Percentiles rank a stretch among this genome's conserved stretches.
phyloP scores from a whole-genome alignment of 2,797 vertebrate genomes.

The Lepidocolaptes lacrymiger region DNA sequence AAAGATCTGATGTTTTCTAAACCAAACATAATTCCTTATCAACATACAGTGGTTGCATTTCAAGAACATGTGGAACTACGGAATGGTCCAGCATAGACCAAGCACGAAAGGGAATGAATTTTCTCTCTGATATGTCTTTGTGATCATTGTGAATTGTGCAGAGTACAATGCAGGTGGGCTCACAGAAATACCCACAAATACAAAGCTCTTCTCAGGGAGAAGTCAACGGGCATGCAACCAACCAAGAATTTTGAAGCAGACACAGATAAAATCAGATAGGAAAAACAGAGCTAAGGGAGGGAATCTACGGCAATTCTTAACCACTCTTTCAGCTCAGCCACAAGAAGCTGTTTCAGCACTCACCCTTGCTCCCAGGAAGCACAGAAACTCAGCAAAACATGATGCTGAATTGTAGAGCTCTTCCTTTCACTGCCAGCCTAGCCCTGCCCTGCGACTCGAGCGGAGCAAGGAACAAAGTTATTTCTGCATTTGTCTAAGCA shows the following conservation, averaged over 20 bases:
- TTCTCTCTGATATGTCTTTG: background rate
- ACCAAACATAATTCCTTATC: background rate
- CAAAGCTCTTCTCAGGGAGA: background rate
- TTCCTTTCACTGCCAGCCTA: background rate
- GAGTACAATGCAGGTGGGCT: background rate
- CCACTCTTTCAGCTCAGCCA: background rate
- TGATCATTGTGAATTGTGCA: background rate
- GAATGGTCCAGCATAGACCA: background rate
- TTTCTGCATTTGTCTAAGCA: background rate
- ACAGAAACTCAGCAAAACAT: background rate
- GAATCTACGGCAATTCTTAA: background rate
- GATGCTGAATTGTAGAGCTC: background rate
- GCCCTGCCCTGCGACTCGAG: background rate
- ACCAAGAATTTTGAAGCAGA: background rate
- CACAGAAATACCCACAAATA: background rate
- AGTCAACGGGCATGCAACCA: background rate
- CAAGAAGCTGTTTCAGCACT: background rate
- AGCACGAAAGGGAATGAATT: background rate
- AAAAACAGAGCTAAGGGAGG: background rate
- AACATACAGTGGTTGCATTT: background rate
- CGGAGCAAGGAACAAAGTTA: background rate
- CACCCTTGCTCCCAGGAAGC: background rate
- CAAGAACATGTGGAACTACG: background rate
- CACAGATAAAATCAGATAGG: background rate
- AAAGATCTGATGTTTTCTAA: background rate